Base-by-base conservation (phyloP, 92 coral and sea anemone species). In the Umimayanthus chanpuru region DNA sequence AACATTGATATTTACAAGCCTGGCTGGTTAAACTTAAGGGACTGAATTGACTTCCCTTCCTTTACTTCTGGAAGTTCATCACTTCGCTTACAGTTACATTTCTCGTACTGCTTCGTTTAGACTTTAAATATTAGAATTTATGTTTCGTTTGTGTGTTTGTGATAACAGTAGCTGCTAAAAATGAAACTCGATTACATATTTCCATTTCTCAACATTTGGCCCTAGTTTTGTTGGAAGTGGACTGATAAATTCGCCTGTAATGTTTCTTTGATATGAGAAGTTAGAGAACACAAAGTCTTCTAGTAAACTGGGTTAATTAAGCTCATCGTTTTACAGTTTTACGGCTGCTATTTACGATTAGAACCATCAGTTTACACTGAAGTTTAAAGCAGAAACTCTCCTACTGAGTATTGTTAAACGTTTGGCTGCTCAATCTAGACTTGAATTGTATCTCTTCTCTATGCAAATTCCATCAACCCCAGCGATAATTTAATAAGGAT, bases 401-500 rank as follows among this genome's bases (percentile, higher is more conserved):
- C 25, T 61, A 61, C 68, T 61, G 68, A 61, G 25, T 21, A 23
- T 1, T 18, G 79, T 21, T 32, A 67, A 20, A 71, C 6, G 14
- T 43, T 70, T 67, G 28, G 9, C 67, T 68, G 70, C 25, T 56
- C 39, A 30, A 18, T 20, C 55, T 38, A 79, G 55, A 18, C n/a
- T 4, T 70, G 58, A 53, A 70, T 25, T 68, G 58, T 44, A 58
- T 80, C 44, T 83, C 77, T 83, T 74, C 41, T 41, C 39, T 70
- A 3, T 67, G 32, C 47, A 44, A 49, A 43, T 44, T 20, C 26
- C 53, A 78, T 49, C 32, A 44, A 78, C 82, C 40, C 39, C 65
- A 49, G 77, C 74, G 77, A 41, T 83, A 83, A 68, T 83, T 83
- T 6, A 83, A 83, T 83, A 44, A 83, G 67, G 32, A 47, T 30